Conservation (phyloP, 1,140 invertebrate species). For the Papilio glaucus region DNA sequence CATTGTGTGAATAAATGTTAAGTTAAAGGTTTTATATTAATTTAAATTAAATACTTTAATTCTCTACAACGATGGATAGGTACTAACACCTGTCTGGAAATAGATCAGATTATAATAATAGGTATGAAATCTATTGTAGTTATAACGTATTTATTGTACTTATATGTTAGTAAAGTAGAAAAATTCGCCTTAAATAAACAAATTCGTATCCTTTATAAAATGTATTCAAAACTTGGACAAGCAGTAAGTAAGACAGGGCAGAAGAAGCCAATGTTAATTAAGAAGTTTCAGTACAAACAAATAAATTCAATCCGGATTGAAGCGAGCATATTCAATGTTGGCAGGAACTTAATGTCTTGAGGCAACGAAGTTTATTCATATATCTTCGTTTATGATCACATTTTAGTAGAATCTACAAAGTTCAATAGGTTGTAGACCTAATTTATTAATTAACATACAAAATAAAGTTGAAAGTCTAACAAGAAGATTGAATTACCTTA, state of each 20-base stretch:
- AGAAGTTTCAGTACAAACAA: constrained; percentile 6
- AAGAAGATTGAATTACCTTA: no score
- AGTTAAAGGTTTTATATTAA: constrained; percentile 1
- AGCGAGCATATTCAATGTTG: neutral
- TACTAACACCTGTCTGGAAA: no score
- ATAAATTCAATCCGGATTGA: constrained; percentile 7
- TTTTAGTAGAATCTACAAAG: neutral
- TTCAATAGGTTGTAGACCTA: neutral
- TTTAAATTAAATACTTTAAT: neutral
- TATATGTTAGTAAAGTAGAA: no score
- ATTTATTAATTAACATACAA: no score
- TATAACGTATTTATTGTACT: no score
- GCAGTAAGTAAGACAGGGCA: neutral
- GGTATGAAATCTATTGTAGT: no score
- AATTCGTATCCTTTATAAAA: neutral
- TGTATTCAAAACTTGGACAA: neutral
- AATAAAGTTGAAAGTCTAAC: no score
- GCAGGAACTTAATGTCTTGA: neutral
- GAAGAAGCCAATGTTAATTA: neutral
- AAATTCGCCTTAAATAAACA: no score
- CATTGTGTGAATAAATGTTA: constrained; percentile 18
- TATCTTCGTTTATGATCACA: neutral
- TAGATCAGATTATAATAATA: no score
- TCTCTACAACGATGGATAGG: no score
- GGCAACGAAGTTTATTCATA: constrained; percentile 4